Conservation (phyloP, 2,113 vertebrate species). For the Phaethon lepturus region DNA sequence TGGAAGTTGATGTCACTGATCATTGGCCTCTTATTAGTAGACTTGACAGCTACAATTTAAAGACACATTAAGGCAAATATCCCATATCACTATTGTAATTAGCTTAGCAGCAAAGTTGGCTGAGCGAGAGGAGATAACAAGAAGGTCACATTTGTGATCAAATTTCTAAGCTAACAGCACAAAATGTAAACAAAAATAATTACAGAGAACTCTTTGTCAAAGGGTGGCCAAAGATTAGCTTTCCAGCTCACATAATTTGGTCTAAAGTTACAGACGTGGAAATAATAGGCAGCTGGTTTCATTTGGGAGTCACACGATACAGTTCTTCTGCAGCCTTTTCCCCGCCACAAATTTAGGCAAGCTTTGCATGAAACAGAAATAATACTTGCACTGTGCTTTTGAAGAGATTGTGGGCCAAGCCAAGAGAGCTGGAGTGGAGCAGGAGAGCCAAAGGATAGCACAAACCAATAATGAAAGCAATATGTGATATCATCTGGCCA, state of each 20-base stretch:
- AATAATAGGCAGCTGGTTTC: slow-evolving; percentile 41
- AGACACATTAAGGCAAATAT: neutral
- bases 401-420: neutral
- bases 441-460: slow-evolving; percentile 9
- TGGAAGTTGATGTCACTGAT: neutral
- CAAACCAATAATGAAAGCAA: slow-evolving; percentile 23
- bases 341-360: neutral
- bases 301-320: neutral
- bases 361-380: neutral
- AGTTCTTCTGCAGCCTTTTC: neutral
- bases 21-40: neutral
- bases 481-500: neutral
- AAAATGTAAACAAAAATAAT: slow-evolving; percentile 5
- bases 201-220: neutral
- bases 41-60: neutral
- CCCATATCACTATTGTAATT: neutral
- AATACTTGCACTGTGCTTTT: neutral
- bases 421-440: neutral
- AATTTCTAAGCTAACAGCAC: neutral
- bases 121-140: accelerated
- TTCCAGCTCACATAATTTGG: neutral
- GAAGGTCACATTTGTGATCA: neutral
- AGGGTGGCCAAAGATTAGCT: neutral
- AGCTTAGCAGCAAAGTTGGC: neutral
- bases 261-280: neutral